Percentiles rank a stretch among this genome's conserved stretches.
phyloP scores from a whole-genome alignment of 1,140 invertebrate genomes.

The Pygmarrhopalites habei region DNA sequence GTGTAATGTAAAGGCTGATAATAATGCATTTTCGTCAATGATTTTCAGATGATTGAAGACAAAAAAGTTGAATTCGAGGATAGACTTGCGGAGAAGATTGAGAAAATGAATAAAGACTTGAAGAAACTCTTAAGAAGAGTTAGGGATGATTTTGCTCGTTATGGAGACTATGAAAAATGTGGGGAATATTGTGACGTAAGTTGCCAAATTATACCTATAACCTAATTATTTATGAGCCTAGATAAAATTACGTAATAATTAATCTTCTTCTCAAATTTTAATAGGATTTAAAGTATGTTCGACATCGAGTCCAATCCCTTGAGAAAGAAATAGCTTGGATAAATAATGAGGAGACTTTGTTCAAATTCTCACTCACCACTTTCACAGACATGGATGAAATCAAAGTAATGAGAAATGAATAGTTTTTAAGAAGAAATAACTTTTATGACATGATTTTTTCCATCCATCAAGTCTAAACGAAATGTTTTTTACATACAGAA shows the following conservation, averaged over 20 bases:
- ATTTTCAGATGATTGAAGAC: constrained; percentile 58
- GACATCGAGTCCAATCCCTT: constrained; percentile 64
- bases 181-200: constrained; percentile 44
- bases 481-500: constrained; percentile 13
- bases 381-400: constrained; percentile 63
- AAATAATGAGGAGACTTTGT: constrained; percentile 77
- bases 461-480: too few relatives aligned
- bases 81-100: constrained; percentile 57
- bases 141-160: constrained; percentile 40
- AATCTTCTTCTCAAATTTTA: neutral
- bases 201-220: too few relatives aligned
- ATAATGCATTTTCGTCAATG: too few relatives aligned
- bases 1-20: too few relatives aligned
- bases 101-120: constrained; percentile 60
- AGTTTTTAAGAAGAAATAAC: too few relatives aligned
- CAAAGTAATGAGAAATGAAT: too few relatives aligned
- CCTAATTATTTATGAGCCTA: constrained; percentile 41
- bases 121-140: constrained; percentile 61
- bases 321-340: constrained; percentile 71
- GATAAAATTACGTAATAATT: neutral
- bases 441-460: too few relatives aligned
- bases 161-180: constrained; percentile 48
- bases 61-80: constrained; percentile 75
- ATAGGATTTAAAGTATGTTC: constrained; percentile 60
- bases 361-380: constrained; percentile 65